These are phyloP conservation scores for Chelonia mydas DNA, from an alignment of 2,797 vertebrate genomes.

Conservation along the genomic window DNA sequence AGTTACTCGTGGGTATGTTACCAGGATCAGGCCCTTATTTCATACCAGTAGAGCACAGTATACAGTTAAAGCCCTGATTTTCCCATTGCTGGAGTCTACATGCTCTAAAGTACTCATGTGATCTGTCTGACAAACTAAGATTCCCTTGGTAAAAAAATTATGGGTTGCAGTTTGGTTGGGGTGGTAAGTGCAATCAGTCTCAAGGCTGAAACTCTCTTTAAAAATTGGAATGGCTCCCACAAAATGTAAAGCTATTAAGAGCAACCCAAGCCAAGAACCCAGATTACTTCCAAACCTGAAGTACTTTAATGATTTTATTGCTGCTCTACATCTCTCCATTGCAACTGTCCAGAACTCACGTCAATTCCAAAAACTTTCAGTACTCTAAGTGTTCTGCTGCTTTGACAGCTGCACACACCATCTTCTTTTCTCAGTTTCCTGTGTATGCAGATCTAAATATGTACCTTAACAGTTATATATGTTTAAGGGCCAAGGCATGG, in stretches of 20 bases:
- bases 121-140: conserved; percentile 50
- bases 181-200: conserved; percentile 75
- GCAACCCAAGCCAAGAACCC: conserved; percentile 70
- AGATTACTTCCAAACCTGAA: conserved; percentile 71
- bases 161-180: conserved; percentile 62
- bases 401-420: conserved; percentile 28
- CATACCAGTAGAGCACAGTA: conserved; percentile 34
- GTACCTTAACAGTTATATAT: conserved; percentile 53
- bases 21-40: conserved; percentile 22
- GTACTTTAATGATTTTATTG: conserved; percentile 75
- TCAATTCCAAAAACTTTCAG: conserved; percentile 63
- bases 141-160: conserved; percentile 67
- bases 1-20: not conserved
- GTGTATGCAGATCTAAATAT: conserved; percentile 52
- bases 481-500: conserved; percentile 54
- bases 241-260: conserved; percentile 73
- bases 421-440: conserved; percentile 36
- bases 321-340: conserved; percentile 68
- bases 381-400: conserved; percentile 47
- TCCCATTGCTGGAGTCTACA: conserved; percentile 54
- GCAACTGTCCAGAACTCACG: conserved; percentile 65
- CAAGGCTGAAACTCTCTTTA: conserved; percentile 75
- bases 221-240: conserved; percentile 75
- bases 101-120: conserved; percentile 59
- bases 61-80: conserved; percentile 54